Conservation (phyloP, 2,888 invertebrate species). For the Ecdyonurus torrentis region DNA sequence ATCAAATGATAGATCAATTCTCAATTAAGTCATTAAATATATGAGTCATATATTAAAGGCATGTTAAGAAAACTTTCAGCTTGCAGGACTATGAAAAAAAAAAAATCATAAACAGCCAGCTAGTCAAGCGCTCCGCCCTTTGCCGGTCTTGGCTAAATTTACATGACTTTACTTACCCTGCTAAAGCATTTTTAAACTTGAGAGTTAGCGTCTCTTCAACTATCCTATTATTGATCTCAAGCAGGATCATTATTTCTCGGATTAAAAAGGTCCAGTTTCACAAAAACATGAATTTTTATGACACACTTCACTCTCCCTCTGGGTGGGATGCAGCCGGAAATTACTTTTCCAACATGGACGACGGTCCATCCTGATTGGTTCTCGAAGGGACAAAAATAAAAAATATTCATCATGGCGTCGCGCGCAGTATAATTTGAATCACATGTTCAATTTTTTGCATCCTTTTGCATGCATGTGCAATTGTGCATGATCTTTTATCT, state of each 20-base stretch:
- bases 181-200: constrained; percentile 90
- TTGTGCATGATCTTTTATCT: not conserved
- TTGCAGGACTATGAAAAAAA: no score
- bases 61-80: no score
- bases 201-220: constrained; percentile 91
- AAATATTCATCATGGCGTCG: not conserved
- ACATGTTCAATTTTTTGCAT: no score
- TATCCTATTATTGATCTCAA: constrained; percentile 98
- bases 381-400: not conserved
- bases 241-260: constrained; percentile 59
- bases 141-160: constrained; percentile 31
- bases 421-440: not conserved
- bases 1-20: no score
- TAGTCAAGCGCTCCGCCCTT: constrained; percentile 26
- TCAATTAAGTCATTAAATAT: no score
- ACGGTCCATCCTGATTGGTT: not conserved
- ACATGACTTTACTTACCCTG: constrained; percentile 59
- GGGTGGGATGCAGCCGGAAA: constrained; percentile 2
- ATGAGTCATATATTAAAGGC: no score
- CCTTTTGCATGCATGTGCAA: no score
- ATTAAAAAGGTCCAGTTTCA: constrained; percentile 4
- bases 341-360: not conserved
- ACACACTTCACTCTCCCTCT: not conserved
- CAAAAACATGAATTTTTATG: constrained; percentile 4
- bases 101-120: not conserved